Percentiles rank a stretch among this genome's conserved stretches.
Evolutionary conservation across 2,113 vertebrate genomes (phyloP).

Genomic region (Crotophaga sulcirostris): DNA sequence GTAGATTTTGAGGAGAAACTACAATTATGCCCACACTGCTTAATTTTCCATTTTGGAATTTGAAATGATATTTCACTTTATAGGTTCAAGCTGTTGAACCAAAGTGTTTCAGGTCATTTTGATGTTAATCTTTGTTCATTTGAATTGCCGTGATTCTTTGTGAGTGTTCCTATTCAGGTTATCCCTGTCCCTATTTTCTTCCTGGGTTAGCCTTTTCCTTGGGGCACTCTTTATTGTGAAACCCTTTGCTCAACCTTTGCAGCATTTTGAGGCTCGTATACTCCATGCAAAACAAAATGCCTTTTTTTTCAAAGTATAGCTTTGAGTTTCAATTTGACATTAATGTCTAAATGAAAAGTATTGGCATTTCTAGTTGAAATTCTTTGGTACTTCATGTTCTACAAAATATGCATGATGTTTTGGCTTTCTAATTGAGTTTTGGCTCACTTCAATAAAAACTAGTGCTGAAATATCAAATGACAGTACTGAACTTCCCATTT

Average conservation of each 20-base stretch:
- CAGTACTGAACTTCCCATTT: not conserved
- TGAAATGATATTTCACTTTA: not conserved
- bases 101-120: not conserved
- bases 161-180: rapidly evolving
- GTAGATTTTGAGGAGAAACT: not conserved
- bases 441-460: not conserved
- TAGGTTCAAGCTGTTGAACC: not conserved
- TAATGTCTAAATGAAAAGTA: not conserved
- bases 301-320: not conserved
- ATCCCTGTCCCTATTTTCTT: not conserved
- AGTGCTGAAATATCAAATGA: not conserved
- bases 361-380: not conserved
- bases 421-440: not conserved
- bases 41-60: not conserved
- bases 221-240: not conserved
- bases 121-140: not conserved
- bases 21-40: not conserved
- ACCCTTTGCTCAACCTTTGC: not conserved
- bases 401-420: not conserved
- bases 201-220: not conserved
- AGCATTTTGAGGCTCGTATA: not conserved
- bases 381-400: not conserved
- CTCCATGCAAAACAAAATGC: not conserved
- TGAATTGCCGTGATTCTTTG: not conserved
- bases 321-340: not conserved